Conservation (phyloP, 1,140 invertebrate genomes). For the Diachasmimorpha longicaudata region DNA sequence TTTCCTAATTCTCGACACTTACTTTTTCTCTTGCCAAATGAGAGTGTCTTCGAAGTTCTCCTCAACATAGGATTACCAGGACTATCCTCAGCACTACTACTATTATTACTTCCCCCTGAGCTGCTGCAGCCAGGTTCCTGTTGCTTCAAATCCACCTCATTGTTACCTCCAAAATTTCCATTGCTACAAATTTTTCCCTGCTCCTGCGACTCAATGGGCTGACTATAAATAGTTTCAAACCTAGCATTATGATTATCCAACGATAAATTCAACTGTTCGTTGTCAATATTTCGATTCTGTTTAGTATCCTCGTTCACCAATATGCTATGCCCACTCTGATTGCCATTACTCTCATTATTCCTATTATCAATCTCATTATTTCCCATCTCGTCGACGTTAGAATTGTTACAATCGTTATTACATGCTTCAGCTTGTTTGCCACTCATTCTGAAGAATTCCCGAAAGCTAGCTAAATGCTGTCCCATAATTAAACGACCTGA, state of each 20-base stretch:
- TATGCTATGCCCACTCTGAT: slow-evolving; percentile 24
- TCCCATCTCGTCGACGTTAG: slow-evolving; percentile 33
- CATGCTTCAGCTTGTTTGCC: slow-evolving; percentile 41
- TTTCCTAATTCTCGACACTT: not conserved
- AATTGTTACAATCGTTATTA: not conserved
- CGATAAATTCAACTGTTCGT: slow-evolving; percentile 49
- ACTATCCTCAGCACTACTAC: slow-evolving; percentile 36
- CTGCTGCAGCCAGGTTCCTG: slow-evolving; percentile 48
- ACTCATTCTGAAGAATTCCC: slow-evolving; percentile 59
- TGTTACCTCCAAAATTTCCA: slow-evolving; percentile 47
- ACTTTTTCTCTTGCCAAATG: slow-evolving; percentile 49
- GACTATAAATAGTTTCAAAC: slow-evolving; percentile 61
- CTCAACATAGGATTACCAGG: slow-evolving; percentile 53
- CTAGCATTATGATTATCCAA: slow-evolving; percentile 60
- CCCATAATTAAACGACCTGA: slow-evolving; percentile 55
- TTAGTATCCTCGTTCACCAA: slow-evolving; percentile 45
- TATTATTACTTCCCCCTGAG: slow-evolving; percentile 56
- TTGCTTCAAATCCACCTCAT: slow-evolving; percentile 40
- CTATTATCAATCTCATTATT: slow-evolving; percentile 37
- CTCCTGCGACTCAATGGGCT: slow-evolving; percentile 53
- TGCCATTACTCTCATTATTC: slow-evolving; percentile 53
- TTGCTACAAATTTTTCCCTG: slow-evolving; percentile 48
- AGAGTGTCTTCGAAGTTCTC: slow-evolving; percentile 59
- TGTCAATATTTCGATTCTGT: slow-evolving; percentile 48
- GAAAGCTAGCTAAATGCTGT: slow-evolving; percentile 64